These are phyloP conservation scores for Gila orcuttii DNA, from an alignment of 2,113 vertebrate species.

Conservation along the genomic window DNA sequence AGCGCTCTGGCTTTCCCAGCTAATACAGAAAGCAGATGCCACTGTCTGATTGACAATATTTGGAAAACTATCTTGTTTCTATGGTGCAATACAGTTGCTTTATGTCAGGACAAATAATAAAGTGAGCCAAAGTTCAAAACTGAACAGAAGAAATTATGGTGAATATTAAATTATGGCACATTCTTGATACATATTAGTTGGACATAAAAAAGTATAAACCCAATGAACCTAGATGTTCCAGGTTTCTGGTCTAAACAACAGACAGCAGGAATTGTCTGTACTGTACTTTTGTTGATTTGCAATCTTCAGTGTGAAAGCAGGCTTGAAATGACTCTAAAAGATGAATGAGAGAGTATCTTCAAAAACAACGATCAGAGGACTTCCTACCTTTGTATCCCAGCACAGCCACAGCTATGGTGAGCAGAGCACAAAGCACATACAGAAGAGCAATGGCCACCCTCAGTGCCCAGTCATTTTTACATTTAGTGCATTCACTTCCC, in stretches of 20 bases:
- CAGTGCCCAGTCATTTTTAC: slow-evolving; percentile 96
- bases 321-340: neutral
- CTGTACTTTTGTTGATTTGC: neutral
- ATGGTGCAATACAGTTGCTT: slow-evolving; percentile 44
- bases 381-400: slow-evolving; percentile 95
- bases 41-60: slow-evolving; percentile 37
- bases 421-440: slow-evolving; percentile 91
- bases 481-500: slow-evolving; percentile 95
- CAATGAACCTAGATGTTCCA: slow-evolving; percentile 25
- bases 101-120: slow-evolving; percentile 41
- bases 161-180: slow-evolving; percentile 28
- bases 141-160: slow-evolving; percentile 24
- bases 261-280: slow-evolving; percentile 19
- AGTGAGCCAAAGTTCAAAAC: slow-evolving; percentile 11
- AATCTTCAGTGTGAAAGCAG: neutral
- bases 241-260: slow-evolving; percentile 25
- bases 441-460: slow-evolving; percentile 91
- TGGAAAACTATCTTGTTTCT: slow-evolving; percentile 57
- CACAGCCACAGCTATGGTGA: slow-evolving; percentile 94
- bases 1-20: slow-evolving; percentile 40
- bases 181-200: slow-evolving; percentile 43
- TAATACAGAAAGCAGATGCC: slow-evolving; percentile 55
- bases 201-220: slow-evolving; percentile 16
- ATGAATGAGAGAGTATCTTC: neutral
- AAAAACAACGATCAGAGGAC: neutral